These are phyloP conservation scores for Crotalus viridis DNA, from an alignment of 2,113 vertebrate genomes.

Conservation along the genomic window DNA sequence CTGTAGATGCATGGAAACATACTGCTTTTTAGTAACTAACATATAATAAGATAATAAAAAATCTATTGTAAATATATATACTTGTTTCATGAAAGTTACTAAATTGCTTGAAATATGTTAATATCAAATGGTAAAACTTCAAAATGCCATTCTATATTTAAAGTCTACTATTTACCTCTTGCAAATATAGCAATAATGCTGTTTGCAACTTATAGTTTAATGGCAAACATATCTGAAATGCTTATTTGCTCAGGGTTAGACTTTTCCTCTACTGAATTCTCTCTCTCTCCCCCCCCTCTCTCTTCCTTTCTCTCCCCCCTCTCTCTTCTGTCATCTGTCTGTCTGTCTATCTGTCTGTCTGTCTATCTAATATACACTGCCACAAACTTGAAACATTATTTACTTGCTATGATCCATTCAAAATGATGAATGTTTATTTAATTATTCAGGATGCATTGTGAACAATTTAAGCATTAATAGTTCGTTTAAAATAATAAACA, in stretches of 20 bases:
- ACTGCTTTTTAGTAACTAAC: constrained; percentile 53
- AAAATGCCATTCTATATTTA: constrained; percentile 41
- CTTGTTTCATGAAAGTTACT: constrained; percentile 36
- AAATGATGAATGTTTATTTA: not conserved
- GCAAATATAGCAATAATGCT: constrained; percentile 37
- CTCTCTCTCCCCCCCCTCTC: not conserved
- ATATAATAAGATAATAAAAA: constrained; percentile 67
- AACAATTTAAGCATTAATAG: not conserved
- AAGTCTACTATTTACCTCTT: constrained; percentile 36
- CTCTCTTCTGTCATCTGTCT: not conserved
- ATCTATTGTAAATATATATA: constrained; percentile 48
- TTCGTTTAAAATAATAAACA: not conserved
- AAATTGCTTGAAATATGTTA: constrained; percentile 54
- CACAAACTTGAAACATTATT: not conserved
- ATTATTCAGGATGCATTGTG: not conserved
- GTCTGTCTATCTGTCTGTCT: not conserved
- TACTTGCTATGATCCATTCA: not conserved
- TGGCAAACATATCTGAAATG: constrained; percentile 27
- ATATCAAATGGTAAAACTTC: constrained; percentile 44
- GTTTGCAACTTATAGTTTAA: constrained; percentile 36
- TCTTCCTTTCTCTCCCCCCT: not conserved
- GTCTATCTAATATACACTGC: not conserved
- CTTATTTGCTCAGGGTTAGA: constrained; percentile 16
- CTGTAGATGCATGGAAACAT: constrained; percentile 66
- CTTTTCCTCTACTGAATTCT: constrained; percentile 10